Evolutionary conservation across 2,113 vertebrate genomes (phyloP).

Genomic region (Orientallactaga bullata): DNA sequence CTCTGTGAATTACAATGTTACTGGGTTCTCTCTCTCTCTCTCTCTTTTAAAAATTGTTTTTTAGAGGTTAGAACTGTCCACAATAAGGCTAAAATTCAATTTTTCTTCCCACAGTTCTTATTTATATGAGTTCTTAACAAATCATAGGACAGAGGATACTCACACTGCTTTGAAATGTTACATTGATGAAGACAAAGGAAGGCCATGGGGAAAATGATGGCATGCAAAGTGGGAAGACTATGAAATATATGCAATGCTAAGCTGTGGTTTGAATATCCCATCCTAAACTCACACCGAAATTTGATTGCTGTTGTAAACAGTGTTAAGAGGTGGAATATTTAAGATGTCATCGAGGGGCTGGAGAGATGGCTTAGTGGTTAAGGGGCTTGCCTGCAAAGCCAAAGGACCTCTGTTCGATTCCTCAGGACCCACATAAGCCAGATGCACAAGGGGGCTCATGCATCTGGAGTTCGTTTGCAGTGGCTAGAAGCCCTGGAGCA

Average conservation of each 20-base stretch:
- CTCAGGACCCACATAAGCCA: no score
- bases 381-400: no score
- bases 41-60: not conserved
- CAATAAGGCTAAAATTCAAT: conserved; percentile 54
- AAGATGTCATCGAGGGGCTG: no score
- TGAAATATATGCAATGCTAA: not conserved
- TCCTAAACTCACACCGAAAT: not conserved
- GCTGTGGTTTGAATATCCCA: not conserved
- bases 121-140: not conserved
- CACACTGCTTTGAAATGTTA: not conserved
- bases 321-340: not conserved
- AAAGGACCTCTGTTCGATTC: no score
- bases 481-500: no score
- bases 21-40: not conserved
- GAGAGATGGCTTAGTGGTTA: no score
- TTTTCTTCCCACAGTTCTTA: not conserved
- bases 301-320: not conserved
- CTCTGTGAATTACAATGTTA: conserved; percentile 32
- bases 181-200: not conserved
- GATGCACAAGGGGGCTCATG: no score
- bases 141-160: not conserved
- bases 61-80: conserved; percentile 15
- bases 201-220: not conserved
- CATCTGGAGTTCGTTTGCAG: no score
- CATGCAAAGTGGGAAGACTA: conserved; percentile 1